Conservation (phyloP, 2,113 vertebrate genomes). For the Hemiprocne comata region DNA sequence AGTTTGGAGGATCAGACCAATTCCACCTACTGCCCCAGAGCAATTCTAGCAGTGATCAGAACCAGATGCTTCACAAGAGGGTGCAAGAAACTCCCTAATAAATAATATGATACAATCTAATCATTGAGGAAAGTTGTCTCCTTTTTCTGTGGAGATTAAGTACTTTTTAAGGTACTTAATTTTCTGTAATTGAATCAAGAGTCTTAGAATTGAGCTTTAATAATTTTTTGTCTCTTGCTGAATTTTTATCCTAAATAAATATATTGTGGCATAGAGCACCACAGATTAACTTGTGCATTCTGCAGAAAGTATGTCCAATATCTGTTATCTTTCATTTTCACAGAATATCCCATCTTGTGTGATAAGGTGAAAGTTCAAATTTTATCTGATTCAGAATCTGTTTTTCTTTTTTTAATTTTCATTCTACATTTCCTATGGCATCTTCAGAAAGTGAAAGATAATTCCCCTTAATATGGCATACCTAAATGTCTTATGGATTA, state of each 20-base stretch:
- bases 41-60: not conserved
- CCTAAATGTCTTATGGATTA: not conserved
- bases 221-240: not conserved
- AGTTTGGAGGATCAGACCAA: not conserved
- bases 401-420: not conserved
- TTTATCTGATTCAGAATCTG: not conserved
- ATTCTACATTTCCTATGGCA: not conserved
- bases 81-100: not conserved
- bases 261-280: not conserved
- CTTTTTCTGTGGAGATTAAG: not conserved
- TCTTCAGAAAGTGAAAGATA: not conserved
- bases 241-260: constrained; percentile 4
- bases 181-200: constrained; percentile 30
- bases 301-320: not conserved
- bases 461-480: not conserved
- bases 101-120: not conserved
- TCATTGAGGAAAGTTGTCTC: not conserved
- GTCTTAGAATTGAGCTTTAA: not conserved
- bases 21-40: not conserved
- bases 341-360: not conserved
- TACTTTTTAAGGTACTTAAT: constrained; percentile 3
- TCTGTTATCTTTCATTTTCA: not conserved
- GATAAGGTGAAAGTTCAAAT: not conserved
- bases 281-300: not conserved
- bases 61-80: not conserved